A percentile compares a stretch with the other conserved stretches of the same genome.
These are phyloP conservation scores for Neolamprologus sp. DNA, from an alignment of 2,113 vertebrate species.

Conservation along the genomic window DNA sequence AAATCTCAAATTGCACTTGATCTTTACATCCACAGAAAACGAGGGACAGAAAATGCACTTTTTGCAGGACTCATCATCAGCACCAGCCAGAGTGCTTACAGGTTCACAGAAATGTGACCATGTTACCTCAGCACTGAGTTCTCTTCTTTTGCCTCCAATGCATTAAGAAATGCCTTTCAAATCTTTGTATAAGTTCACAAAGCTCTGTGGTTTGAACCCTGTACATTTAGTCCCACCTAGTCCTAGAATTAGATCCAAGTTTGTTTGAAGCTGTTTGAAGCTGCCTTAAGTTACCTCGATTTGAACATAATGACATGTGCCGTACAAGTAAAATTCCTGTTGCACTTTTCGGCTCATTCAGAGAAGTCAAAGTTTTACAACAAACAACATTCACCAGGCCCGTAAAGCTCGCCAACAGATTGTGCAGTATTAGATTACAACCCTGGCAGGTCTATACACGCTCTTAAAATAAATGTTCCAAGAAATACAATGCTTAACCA, in stretches of 20 bases:
- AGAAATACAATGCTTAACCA: neutral
- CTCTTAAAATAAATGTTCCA: neutral
- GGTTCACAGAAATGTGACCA: neutral
- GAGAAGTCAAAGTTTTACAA: neutral
- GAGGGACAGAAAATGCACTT: neutral
- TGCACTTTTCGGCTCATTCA: neutral
- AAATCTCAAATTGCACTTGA: neutral
- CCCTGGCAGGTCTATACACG: neutral
- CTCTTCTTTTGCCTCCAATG: neutral
- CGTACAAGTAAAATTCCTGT: neutral
- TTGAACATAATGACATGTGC: neutral
- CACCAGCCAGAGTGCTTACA: neutral
- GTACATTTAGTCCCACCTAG: neutral
- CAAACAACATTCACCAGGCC: neutral
- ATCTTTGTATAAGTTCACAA: neutral
- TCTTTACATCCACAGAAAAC: neutral
- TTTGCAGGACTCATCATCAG: neutral
- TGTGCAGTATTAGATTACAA: neutral
- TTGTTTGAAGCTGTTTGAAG: neutral
- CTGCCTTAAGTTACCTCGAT: neutral
- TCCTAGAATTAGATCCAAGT: neutral
- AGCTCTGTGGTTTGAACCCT: neutral
- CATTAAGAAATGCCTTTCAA: neutral
- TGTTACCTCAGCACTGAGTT: neutral
- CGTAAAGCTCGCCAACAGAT: neutral